A percentile compares a stretch with the other conserved stretches of the same genome.
phyloP scores from a whole-genome alignment of 2,797 vertebrate genomes.

The Enteromius afrohamiltoni region DNA sequence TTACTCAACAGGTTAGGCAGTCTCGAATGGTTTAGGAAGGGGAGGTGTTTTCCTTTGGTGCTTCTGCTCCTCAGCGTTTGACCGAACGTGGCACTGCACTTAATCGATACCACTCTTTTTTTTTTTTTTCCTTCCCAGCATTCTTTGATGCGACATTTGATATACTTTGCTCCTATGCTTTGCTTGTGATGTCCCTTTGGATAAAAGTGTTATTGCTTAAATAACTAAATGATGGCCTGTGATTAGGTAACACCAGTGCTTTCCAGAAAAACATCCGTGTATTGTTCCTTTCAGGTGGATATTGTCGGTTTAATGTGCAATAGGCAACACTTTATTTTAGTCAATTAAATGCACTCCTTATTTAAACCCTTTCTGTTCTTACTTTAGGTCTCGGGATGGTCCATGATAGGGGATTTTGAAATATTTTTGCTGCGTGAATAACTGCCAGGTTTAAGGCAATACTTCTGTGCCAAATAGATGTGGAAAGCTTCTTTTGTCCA shows the following conservation, averaged over 20 bases:
- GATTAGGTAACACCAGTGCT: background rate
- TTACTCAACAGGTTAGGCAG: constrained; percentile 62
- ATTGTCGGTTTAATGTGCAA: background rate
- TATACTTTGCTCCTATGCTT: background rate
- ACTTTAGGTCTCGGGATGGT: background rate
- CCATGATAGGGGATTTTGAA: background rate
- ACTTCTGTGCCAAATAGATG: background rate
- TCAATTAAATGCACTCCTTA: background rate
- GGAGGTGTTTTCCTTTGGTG: background rate
- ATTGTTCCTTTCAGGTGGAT: background rate
- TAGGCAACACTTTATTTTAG: background rate
- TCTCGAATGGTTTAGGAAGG: constrained; percentile 9
- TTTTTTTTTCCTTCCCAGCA: background rate
- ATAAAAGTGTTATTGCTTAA: background rate
- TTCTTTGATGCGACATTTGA: background rate
- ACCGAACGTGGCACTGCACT: background rate
- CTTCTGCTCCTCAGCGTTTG: background rate
- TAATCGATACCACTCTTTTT: background rate
- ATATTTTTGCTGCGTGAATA: background rate
- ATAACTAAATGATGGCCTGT: background rate
- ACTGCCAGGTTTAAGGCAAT: background rate
- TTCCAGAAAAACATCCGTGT: background rate
- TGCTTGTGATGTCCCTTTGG: background rate
- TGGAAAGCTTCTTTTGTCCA: background rate
- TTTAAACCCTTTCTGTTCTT: background rate